Base-by-base conservation (phyloP, 1,140 invertebrate species). In the Cydia pomonella region DNA sequence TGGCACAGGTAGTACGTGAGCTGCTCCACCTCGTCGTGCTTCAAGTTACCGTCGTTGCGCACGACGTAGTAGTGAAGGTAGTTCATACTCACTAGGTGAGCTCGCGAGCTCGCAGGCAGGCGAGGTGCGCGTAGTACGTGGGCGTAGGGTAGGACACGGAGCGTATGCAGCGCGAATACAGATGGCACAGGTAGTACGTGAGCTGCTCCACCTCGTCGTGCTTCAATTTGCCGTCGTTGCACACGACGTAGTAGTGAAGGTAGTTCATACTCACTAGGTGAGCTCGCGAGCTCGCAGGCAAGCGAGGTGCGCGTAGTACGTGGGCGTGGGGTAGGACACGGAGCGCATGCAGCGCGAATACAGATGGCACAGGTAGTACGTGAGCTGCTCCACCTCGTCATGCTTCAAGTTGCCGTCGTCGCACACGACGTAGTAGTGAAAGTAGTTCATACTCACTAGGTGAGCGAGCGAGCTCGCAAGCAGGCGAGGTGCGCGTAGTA, bases 401-500 rank as follows among this genome's bases (percentile, higher is more conserved):
- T 97, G 95, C 1, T 93, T 89, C 77, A 98, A 94, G 13, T 95
- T 82, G 53, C 93, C 94, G 75, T 98, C 97, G 89, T 99, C 97
- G 91, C 95, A 96, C 27, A 99, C 92, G 0, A 97, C 95, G 89
- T 97, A 96, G 47, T 21, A 59, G 18, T 44, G 41, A 76, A 50
- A 21, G 73, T 10, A 74, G 69, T 63, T 50, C 7, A 69, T 80
- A 93, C 92, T 89, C 87, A 95, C 94, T 93, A 87, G 0, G 95
- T 94, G 76, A 96, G 95, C 47, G 94, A 93, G 44, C 95, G 91
- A 0, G 96, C 97, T 64, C 98, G 94, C 74, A 96, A 96, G 13
- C 97, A 97, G n/a, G 96, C 97, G 73, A 98, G 94, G 94, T 99
- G 98, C 27, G 98, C 97, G 91, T 99, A 98, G 91, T 99, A 99